phyloP scores from a whole-genome alignment of 2,113 vertebrate genomes.

The Saimiri boliviensis region DNA sequence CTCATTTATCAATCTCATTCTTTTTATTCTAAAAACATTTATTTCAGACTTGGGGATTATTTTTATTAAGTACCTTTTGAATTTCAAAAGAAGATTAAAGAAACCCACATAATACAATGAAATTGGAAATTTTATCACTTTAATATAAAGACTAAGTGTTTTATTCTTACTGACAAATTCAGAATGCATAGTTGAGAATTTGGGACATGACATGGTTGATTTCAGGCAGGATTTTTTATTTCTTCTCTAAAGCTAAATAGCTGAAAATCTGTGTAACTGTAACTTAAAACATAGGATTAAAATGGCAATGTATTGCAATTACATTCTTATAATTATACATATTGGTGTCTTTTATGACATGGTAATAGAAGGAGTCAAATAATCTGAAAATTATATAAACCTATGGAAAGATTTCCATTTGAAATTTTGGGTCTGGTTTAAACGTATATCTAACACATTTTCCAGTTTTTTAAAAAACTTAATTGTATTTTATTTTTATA shows the following conservation, averaged over 20 bases:
- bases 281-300: constrained; percentile 24
- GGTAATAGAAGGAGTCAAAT: background rate
- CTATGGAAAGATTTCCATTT: constrained; percentile 2
- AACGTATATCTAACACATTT: constrained; percentile 21
- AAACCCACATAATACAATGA: background rate
- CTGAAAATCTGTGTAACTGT: constrained; percentile 39
- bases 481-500: constrained; percentile 44
- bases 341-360: constrained; percentile 25
- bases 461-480: background rate
- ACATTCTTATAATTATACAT: constrained; percentile 15
- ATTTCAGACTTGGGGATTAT: background rate
- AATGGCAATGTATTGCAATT: background rate
- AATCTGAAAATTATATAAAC: constrained; percentile 43
- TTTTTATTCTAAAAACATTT: constrained; percentile 43
- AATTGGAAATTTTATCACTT: constrained; percentile 37
- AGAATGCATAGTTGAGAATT: constrained; percentile 34
- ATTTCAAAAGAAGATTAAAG: constrained; percentile 46
- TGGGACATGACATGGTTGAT: constrained; percentile 35
- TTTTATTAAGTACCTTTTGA: constrained; percentile 39
- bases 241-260: constrained; percentile 19
- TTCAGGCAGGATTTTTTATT: constrained; percentile 33
- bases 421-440: constrained; percentile 2
- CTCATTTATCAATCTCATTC: constrained; percentile 4
- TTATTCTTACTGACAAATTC: constrained; percentile 18
- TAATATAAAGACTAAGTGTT: constrained; percentile 42